Percentiles rank a stretch among this genome's conserved stretches.
These are phyloP conservation scores for Anguilla marmorata DNA, from an alignment of 2,797 vertebrate genomes.

Conservation along the genomic window DNA sequence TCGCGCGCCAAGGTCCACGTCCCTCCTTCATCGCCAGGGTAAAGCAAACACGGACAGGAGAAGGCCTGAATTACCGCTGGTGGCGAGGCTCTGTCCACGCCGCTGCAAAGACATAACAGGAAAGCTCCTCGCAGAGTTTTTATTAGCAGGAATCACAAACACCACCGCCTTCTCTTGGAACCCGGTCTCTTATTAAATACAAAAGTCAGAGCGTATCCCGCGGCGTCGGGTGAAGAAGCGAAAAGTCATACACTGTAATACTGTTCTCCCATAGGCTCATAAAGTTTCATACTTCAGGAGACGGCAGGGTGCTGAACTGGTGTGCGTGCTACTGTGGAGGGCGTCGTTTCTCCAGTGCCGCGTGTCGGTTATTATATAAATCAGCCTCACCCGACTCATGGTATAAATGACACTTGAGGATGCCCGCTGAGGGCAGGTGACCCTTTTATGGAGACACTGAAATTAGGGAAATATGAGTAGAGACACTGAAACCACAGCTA, in stretches of 20 bases:
- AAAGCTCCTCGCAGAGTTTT: background rate
- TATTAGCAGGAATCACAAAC: slow-evolving; percentile 10
- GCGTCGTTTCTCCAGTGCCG: background rate
- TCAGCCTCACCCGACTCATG: background rate
- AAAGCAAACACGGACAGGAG: background rate
- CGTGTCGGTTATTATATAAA: background rate
- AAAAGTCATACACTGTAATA: background rate
- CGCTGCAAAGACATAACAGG: slow-evolving; percentile 13
- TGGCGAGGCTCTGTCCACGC: background rate
- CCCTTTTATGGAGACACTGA: background rate
- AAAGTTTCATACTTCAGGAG: background rate
- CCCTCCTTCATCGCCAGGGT: background rate
- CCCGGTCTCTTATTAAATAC: background rate
- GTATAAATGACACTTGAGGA: background rate
- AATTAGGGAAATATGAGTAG: background rate
- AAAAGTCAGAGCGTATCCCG: background rate
- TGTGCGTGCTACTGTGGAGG: background rate
- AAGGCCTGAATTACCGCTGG: background rate
- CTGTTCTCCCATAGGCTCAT: background rate
- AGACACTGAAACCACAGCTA: background rate
- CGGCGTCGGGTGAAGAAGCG: background rate
- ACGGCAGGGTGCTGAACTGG: background rate
- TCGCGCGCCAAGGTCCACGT: background rate
- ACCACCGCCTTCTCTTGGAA: background rate
- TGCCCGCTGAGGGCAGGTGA: background rate